These are phyloP conservation scores for Acanthurus tractus DNA, from an alignment of 2,797 vertebrate species.

Conservation along the genomic window DNA sequence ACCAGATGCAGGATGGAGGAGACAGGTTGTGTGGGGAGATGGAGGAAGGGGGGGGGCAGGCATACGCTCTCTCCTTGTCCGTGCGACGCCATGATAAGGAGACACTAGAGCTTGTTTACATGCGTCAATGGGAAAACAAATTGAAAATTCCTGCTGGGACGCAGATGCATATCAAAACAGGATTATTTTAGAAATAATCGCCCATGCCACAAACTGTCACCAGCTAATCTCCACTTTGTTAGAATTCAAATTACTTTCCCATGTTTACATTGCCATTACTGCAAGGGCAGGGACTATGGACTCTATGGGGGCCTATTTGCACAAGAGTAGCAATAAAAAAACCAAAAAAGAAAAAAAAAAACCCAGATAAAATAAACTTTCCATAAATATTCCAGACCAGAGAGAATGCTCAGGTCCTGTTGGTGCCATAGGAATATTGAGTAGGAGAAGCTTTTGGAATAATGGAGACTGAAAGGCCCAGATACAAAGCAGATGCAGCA, in stretches of 20 bases:
- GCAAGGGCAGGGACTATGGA: constrained; percentile 81
- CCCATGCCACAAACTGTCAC: constrained; percentile 86
- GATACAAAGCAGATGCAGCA: constrained; percentile 72
- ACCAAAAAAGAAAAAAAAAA: constrained; percentile 66
- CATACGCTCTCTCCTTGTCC: constrained; percentile 79
- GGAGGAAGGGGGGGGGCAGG: constrained; percentile 58
- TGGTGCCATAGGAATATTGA: constrained; percentile 75
- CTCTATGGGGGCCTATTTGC: constrained; percentile 84
- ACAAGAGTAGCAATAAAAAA: constrained; percentile 84
- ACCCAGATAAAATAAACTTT: constrained; percentile 83
- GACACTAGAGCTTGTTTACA: constrained; percentile 90
- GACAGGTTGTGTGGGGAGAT: constrained; percentile 76
- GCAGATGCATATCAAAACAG: constrained; percentile 92
- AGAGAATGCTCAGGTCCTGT: constrained; percentile 78
- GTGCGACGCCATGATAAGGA: constrained; percentile 88
- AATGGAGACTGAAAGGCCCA: constrained; percentile 62
- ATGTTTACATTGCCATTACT: constrained; percentile 89
- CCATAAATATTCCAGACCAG: constrained; percentile 81
- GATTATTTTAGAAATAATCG: constrained; percentile 92
- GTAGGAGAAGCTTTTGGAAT: constrained; percentile 73
- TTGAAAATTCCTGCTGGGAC: constrained; percentile 89
- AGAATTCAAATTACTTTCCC: constrained; percentile 90
- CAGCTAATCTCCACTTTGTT: constrained; percentile 90
- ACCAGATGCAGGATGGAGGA: constrained; percentile 77
- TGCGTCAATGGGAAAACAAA: constrained; percentile 89